Percentiles rank a stretch among this genome's conserved stretches.
These are phyloP conservation scores for Nasonia vitripennis DNA, from an alignment of 1,140 invertebrate species.

Conservation along the genomic window DNA sequence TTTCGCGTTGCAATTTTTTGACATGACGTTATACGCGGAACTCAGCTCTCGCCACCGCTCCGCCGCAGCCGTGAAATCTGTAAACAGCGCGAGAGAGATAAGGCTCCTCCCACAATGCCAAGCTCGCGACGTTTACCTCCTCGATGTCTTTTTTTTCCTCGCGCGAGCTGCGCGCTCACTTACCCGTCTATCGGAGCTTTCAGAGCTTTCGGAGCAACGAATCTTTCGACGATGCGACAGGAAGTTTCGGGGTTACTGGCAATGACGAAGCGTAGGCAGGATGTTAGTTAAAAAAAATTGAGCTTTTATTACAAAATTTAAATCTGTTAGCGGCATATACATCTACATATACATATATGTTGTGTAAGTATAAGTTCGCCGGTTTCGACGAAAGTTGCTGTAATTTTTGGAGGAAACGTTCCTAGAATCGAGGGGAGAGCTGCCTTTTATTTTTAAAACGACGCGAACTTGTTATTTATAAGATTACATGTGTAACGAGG, in stretches of 20 bases:
- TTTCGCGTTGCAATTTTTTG: slow-evolving; percentile 71
- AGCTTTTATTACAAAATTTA: slow-evolving; percentile 5
- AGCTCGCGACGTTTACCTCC: neutral
- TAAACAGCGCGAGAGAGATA: slow-evolving; percentile 62
- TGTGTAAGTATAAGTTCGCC: neutral
- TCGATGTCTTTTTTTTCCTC: neutral
- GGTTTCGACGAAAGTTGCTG: neutral
- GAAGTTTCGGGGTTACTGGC: too few species aligned
- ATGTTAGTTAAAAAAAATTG: neutral
- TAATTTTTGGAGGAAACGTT: neutral
- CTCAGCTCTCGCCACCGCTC: slow-evolving; percentile 52
- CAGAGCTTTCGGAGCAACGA: neutral
- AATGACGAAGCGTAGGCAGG: too few species aligned
- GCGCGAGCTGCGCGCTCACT: too few species aligned
- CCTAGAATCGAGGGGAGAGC: neutral
- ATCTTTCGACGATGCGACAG: too few species aligned
- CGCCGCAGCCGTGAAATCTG: slow-evolving; percentile 62
- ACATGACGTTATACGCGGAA: slow-evolving; percentile 72
- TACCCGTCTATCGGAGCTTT: neutral
- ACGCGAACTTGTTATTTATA: neutral
- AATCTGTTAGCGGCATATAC: neutral
- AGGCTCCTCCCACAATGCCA: slow-evolving; percentile 24
- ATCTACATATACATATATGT: neutral
- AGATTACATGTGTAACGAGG: neutral
- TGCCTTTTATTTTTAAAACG: neutral